phyloP scores from a whole-genome alignment of 2,888 invertebrate species.

The Temnothorax unifasciatus region DNA sequence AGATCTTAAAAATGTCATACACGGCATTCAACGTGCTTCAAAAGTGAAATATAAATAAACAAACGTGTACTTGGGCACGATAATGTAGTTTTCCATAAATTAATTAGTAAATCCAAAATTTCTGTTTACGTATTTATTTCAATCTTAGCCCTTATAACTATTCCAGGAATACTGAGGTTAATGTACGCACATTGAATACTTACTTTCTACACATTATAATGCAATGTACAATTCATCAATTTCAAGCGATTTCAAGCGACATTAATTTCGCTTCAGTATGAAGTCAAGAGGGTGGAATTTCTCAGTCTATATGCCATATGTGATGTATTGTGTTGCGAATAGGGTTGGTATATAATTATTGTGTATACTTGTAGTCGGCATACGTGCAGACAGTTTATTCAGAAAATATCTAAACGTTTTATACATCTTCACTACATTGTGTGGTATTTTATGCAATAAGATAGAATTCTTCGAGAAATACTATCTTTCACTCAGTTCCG shows the following conservation, averaged over 20 bases:
- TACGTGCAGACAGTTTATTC: background rate
- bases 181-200: no score
- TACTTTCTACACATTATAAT: no score
- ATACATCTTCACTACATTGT: background rate
- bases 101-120: background rate
- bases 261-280: no score
- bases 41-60: background rate
- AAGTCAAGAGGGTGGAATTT: background rate
- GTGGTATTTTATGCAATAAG: background rate
- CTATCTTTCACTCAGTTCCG: background rate
- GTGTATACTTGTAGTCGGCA: no score
- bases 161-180: no score
- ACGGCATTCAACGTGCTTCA: conserved; percentile 42
- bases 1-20: conserved; percentile 40
- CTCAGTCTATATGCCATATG: background rate
- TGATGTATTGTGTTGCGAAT: background rate
- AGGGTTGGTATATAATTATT: background rate
- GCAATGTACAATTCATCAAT: no score
- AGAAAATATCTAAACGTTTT: background rate
- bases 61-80: background rate
- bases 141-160: background rate
- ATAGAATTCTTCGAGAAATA: background rate
- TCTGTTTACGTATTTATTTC: background rate
- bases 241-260: no score
- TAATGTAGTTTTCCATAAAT: background rate